Conservation (phyloP, 2,888 invertebrate species). For the Cheilosia vernalis region DNA sequence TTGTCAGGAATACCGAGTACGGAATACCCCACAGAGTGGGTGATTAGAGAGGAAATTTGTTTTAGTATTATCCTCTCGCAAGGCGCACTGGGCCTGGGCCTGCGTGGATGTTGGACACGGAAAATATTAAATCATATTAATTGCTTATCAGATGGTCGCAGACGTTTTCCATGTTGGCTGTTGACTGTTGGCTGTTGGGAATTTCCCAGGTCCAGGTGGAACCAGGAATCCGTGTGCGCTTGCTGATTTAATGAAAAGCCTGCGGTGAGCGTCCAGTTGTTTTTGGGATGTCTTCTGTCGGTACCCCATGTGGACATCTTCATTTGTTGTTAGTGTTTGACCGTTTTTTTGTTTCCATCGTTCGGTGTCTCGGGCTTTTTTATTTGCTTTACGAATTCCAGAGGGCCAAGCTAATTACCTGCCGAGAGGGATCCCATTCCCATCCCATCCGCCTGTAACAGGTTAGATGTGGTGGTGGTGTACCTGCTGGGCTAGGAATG, state of each 20-base stretch:
- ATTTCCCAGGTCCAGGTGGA: slow-evolving; percentile 48
- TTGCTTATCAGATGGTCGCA: slow-evolving; percentile 65
- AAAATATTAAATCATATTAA: slow-evolving; percentile 73
- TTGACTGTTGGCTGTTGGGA: slow-evolving; percentile 15
- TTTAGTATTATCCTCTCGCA: slow-evolving; percentile 10
- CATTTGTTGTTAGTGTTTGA: slow-evolving; percentile 46
- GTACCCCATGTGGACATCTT: slow-evolving; percentile 73
- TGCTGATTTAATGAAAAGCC: slow-evolving; percentile 59
- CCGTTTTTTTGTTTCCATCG: neutral
- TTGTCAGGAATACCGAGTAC: slow-evolving; percentile 60
- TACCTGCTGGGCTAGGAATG: slow-evolving; percentile 69
- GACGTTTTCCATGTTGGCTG: slow-evolving; percentile 16
- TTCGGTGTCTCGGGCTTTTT: neutral
- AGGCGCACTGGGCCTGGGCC: neutral
- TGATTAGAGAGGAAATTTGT: slow-evolving; percentile 61
- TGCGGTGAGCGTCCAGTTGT: slow-evolving; percentile 50
- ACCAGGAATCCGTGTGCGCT: slow-evolving; percentile 10
- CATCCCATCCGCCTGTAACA: slow-evolving; percentile 17
- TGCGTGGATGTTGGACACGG: slow-evolving; percentile 10
- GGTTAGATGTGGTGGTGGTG: slow-evolving; percentile 26
- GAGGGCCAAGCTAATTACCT: slow-evolving; percentile 53
- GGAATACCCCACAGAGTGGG: slow-evolving; percentile 61
- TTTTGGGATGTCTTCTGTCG: slow-evolving; percentile 58
- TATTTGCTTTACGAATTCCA: slow-evolving; percentile 47
- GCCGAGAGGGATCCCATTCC: slow-evolving; percentile 4